Base-by-base conservation (phyloP, 2,113 vertebrate genomes). In the Pterocles burchelli region DNA sequence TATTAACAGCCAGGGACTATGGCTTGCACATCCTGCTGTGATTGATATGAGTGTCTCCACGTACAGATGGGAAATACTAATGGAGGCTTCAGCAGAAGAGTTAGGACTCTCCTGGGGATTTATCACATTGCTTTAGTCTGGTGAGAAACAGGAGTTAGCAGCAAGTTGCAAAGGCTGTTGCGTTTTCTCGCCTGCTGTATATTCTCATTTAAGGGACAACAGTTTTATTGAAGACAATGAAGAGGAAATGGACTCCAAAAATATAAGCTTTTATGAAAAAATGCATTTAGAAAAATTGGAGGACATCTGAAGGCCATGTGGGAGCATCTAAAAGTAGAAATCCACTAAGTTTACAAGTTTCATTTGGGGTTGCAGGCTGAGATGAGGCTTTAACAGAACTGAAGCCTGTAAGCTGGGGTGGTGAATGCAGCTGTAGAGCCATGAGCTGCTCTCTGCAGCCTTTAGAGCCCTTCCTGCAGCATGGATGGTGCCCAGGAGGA, bases 51-150 rank as follows among this genome's bases (percentile, higher is more conserved):
- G 36, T 75, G 74, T 79, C 70, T 96, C 57, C 57, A 6, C 4
- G 41, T 72, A 33, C 73, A 94, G 89, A 41, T 88, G 63, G 85
- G 93, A 94, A 91, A 85, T 93, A 76, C 81, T 92, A 87, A 94
- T 75, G 73, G 77, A 89, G 77, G 49, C 57, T 87, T 78, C 84
- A 75, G 70, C 1, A 28, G 58, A 20, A 78, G 86, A 87, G 81
- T 93, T 95, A 91, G 66, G 45, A 29, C 73, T 76, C 89, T 74
- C 73, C 36, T 62, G 89, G 66, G 85, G 36, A 54, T 86, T 90
- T 71, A 66, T 70, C 65, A 15, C 19, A 1, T 18, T 61, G 19
- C 77, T 76, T 65, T 21, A 62, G 43, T 21, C 74, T 38, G 41
- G 62, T 41, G 52, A 63, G 80, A 89, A 52, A 73, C 29, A 67